A percentile compares a stretch with the other conserved stretches of the same genome.
These are phyloP conservation scores for Temnothorax unifasciatus DNA, from an alignment of 2,888 invertebrate genomes.

Conservation along the genomic window DNA sequence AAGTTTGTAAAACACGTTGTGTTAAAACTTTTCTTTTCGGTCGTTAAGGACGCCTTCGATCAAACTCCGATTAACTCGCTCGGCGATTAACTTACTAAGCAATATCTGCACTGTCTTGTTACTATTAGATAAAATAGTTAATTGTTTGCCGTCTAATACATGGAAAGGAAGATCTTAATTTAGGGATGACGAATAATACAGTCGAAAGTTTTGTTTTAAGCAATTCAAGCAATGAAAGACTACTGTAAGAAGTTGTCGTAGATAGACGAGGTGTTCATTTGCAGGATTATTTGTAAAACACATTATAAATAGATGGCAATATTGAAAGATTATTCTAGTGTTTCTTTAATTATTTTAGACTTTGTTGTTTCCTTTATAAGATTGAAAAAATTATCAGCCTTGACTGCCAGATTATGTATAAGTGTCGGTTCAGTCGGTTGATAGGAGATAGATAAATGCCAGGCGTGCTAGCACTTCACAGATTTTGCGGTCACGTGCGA, in stretches of 20 bases:
- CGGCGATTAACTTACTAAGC: not conserved
- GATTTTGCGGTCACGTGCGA: conserved; percentile 1
- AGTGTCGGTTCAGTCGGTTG: not conserved
- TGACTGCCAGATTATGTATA: not conserved
- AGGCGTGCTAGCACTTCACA: not conserved
- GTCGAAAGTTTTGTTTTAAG: not conserved
- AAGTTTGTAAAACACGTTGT: not conserved
- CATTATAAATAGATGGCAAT: not conserved
- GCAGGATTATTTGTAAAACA: not conserved
- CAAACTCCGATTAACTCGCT: not conserved
- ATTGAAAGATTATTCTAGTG: not conserved
- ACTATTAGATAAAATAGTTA: too few relatives aligned
- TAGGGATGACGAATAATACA: too few relatives aligned
- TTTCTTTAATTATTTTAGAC: not conserved
- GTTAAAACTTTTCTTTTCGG: not conserved
- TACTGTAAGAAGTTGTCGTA: not conserved
- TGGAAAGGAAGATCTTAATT: too few relatives aligned
- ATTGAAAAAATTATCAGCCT: not conserved
- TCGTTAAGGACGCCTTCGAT: not conserved
- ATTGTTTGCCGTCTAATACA: too few relatives aligned
- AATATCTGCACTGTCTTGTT: not conserved
- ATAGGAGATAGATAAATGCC: not conserved
- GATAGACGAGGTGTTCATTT: not conserved
- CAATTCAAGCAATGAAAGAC: not conserved
- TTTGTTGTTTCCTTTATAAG: not conserved